These are phyloP conservation scores for Spatulosminthurus flaviceps DNA, from an alignment of 2,888 invertebrate genomes.

Conservation along the genomic window DNA sequence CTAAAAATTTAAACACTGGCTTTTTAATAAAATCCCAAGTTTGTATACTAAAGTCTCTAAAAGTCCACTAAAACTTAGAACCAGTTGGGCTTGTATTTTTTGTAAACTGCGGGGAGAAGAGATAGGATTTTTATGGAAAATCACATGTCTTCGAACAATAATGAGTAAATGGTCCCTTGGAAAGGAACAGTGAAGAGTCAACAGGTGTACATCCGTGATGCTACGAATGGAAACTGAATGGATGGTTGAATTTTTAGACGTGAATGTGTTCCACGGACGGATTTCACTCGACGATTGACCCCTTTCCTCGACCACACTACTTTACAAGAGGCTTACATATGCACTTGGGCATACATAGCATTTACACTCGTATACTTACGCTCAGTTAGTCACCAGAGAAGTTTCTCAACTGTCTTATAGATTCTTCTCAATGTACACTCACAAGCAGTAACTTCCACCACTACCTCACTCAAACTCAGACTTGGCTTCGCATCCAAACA, in stretches of 20 bases:
- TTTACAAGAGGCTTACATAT: neutral
- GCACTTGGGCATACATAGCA: too few relatives aligned
- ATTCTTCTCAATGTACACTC: constrained; percentile 26
- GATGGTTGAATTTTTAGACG: neutral
- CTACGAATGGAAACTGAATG: constrained; percentile 34
- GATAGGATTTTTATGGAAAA: neutral
- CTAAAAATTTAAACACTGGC: too few relatives aligned
- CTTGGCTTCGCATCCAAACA: neutral
- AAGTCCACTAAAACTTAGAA: too few relatives aligned
- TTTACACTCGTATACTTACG: neutral
- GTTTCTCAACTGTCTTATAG: constrained; percentile 27
- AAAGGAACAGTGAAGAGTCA: neutral
- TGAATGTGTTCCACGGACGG: constrained; percentile 40
- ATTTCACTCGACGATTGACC: constrained; percentile 50
- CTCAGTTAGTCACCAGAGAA: too few relatives aligned
- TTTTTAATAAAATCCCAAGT: too few relatives aligned
- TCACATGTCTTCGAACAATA: neutral
- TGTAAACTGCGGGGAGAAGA: neutral
- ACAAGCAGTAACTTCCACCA: neutral
- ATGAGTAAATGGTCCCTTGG: too few relatives aligned
- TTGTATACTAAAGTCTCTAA: too few relatives aligned
- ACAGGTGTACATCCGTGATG: constrained; percentile 25
- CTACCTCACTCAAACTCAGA: constrained; percentile 26
- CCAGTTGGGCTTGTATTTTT: too few relatives aligned
- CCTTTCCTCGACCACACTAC: constrained; percentile 41